Conservation (phyloP, 2,797 vertebrate species). For the Rallus crepitans region DNA sequence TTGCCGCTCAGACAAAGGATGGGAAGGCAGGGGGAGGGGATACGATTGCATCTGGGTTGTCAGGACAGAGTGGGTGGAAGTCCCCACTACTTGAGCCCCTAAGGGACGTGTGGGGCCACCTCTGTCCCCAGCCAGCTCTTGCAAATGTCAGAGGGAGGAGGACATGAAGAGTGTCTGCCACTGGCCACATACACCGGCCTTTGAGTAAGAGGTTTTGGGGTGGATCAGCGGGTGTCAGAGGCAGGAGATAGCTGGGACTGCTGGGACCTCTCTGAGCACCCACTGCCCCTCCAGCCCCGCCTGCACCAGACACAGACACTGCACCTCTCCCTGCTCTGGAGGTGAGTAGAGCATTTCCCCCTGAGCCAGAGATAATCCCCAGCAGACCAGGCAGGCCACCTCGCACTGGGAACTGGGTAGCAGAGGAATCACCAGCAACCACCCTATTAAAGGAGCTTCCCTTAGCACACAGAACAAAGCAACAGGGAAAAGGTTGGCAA, state of each 20-base stretch:
- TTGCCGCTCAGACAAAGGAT: constrained; percentile 50
- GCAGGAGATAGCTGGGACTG: neutral
- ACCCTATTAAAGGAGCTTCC: neutral
- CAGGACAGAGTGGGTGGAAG: neutral
- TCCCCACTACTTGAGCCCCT: neutral
- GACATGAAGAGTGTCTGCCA: neutral
- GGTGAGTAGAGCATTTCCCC: neutral
- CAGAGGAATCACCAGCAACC: neutral
- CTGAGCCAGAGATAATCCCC: neutral
- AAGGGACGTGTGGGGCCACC: neutral
- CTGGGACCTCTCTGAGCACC: neutral
- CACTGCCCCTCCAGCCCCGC: neutral
- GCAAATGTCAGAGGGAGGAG: accelerated
- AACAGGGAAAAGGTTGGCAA: neutral
- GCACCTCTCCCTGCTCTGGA: neutral
- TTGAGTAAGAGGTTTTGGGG: neutral
- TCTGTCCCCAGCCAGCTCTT: neutral
- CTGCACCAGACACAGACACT: neutral
- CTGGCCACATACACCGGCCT: accelerated
- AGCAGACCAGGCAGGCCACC: accelerated
- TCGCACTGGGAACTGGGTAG: accelerated
- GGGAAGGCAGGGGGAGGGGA: constrained; percentile 39
- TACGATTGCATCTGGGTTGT: constrained; percentile 23
- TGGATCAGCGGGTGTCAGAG: neutral
- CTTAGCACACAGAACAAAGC: neutral